A percentile compares a stretch with the other conserved stretches of the same genome.
These are phyloP conservation scores for Agonopterix heracliana DNA, from an alignment of 2,888 invertebrate genomes.

Conservation along the genomic window DNA sequence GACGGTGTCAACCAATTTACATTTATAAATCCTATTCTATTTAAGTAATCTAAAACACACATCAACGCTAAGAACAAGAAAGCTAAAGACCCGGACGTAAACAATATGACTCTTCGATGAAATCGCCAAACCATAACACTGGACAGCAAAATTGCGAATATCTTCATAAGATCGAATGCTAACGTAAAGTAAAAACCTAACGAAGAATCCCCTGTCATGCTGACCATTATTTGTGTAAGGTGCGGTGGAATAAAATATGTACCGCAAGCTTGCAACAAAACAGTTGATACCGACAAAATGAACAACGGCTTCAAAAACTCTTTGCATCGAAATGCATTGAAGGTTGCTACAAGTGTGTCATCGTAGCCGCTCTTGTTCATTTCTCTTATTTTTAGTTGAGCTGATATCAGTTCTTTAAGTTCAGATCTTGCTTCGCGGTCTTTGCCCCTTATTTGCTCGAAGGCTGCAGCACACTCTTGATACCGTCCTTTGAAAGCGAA, in stretches of 20 bases:
- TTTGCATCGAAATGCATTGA: not conserved
- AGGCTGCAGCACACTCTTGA: constrained; percentile 15
- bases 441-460: constrained; percentile 17
- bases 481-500: constrained; percentile 18
- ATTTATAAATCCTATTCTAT: not conserved
- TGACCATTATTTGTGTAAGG: not conserved
- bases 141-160: not conserved
- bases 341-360: not conserved
- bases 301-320: not conserved
- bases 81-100: not conserved
- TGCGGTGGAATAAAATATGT: not conserved
- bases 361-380: not conserved
- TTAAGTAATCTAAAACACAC: not conserved
- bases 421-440: constrained; percentile 13
- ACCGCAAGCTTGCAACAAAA: not conserved
- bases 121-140: not conserved
- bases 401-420: constrained; percentile 13
- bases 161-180: not conserved
- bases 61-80: not conserved
- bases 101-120: not conserved
- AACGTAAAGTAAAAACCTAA: not conserved
- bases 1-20: not conserved
- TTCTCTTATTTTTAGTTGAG: constrained; percentile 11
- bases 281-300: not conserved
- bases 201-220: not conserved